Evolutionary conservation across 2,888 invertebrate species (phyloP).

Genomic region (Stenurella melanura): DNA sequence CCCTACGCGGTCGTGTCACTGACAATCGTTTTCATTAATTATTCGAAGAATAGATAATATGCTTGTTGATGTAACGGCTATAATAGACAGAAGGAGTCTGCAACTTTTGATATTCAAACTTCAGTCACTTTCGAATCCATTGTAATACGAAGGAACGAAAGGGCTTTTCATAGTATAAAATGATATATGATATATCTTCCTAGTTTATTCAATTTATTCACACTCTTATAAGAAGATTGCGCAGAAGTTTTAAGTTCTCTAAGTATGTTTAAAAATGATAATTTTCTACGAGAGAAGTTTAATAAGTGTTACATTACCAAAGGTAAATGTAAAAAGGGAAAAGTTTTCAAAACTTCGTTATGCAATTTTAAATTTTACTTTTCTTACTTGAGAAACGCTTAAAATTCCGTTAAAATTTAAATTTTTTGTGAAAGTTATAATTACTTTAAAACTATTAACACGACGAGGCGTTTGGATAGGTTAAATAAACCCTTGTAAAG

Average conservation of each 20-base stretch:
- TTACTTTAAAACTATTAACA: not conserved
- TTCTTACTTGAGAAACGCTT: not conserved
- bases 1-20: too few species aligned
- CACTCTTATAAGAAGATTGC: not conserved
- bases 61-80: too few species aligned
- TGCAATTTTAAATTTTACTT: not conserved
- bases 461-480: not conserved
- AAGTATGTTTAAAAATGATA: not conserved
- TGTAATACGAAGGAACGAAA: too few species aligned
- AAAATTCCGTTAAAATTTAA: not conserved
- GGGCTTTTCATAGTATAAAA: not conserved
- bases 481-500: too few species aligned
- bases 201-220: not conserved
- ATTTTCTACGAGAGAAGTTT: not conserved
- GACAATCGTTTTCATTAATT: too few species aligned
- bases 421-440: not conserved
- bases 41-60: too few species aligned
- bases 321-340: not conserved
- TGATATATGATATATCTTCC: not conserved
- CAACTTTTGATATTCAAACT: too few species aligned
- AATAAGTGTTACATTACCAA: not conserved
- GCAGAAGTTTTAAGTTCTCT: not conserved
- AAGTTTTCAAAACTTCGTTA: not conserved
- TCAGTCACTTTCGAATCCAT: too few species aligned
- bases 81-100: too few species aligned